Evolutionary conservation across 2,797 vertebrate species (phyloP).

Genomic region (Sphenodon punctatus): DNA sequence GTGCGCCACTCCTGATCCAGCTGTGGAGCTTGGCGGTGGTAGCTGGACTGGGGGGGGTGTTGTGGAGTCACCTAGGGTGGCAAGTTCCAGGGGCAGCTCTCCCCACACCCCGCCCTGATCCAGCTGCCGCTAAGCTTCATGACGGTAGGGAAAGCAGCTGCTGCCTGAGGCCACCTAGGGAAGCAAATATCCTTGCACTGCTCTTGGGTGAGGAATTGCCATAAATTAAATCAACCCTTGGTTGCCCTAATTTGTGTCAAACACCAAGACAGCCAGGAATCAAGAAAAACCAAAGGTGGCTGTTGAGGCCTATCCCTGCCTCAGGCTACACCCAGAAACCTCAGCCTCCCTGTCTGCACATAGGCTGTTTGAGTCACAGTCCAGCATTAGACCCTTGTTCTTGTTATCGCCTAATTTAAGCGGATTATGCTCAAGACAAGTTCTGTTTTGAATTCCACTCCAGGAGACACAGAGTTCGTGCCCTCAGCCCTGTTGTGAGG

Average conservation of each 20-base stretch:
- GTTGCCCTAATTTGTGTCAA: neutral
- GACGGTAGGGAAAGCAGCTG: too few relatives aligned
- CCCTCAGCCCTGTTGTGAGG: neutral
- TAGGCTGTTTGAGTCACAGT: neutral
- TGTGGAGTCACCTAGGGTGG: too few relatives aligned
- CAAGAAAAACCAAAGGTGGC: neutral
- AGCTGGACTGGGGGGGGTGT: too few relatives aligned
- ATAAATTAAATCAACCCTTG: too few relatives aligned
- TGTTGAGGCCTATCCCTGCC: neutral
- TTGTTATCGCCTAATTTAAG: neutral
- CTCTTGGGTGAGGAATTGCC: too few relatives aligned
- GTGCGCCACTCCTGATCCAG: too few relatives aligned
- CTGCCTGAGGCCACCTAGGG: too few relatives aligned
- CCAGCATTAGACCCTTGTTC: neutral
- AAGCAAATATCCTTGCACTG: too few relatives aligned
- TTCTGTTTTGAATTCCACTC: neutral
- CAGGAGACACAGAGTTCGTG: neutral
- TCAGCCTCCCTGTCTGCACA: neutral
- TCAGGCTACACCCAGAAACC: neutral
- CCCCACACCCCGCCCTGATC: too few relatives aligned
- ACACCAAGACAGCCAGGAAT: neutral
- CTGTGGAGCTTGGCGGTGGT: too few relatives aligned
- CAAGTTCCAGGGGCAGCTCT: too few relatives aligned
- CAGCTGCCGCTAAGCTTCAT: too few relatives aligned
- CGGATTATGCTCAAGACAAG: neutral